Conservation (phyloP, 1,140 invertebrate species). For the Drosophila paulistorum region DNA sequence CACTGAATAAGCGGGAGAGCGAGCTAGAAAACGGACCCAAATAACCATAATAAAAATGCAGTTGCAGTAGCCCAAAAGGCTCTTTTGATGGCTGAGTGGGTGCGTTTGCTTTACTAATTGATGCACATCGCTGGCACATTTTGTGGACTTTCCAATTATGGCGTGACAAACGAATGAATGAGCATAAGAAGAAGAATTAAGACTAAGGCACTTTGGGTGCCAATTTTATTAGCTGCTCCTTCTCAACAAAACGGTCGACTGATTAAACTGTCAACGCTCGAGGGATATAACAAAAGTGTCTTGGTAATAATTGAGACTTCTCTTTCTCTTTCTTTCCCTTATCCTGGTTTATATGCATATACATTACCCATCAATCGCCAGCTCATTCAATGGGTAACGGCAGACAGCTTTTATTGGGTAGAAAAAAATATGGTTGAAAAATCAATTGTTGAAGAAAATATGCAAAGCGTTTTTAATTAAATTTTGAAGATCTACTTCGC, state of each 20-base stretch:
- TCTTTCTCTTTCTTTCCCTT: background rate
- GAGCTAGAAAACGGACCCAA: background rate
- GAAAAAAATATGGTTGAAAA: slow-evolving; percentile 24
- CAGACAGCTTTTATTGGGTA: slow-evolving; percentile 1
- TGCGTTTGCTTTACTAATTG: slow-evolving; percentile 79
- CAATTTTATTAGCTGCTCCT: background rate
- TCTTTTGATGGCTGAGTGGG: slow-evolving; percentile 70
- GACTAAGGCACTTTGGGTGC: slow-evolving; percentile 3
- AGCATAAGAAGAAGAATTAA: slow-evolving; percentile 3
- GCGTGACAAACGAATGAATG: slow-evolving; percentile 11
- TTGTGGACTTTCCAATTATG: slow-evolving; percentile 68
- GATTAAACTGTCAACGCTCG: slow-evolving; percentile 58
- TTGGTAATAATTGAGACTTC: slow-evolving; percentile 42
- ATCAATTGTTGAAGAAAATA: slow-evolving; percentile 64
- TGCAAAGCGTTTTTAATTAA: slow-evolving; percentile 71
- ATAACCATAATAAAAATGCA: slow-evolving; percentile 37
- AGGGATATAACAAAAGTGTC: slow-evolving; percentile 22
- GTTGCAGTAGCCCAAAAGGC: slow-evolving; percentile 47
- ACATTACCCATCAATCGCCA: background rate
- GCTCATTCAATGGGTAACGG: background rate
- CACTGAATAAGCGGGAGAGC: background rate
- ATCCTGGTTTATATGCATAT: background rate
- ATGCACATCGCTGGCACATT: slow-evolving; percentile 65
- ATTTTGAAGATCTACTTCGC: slow-evolving; percentile 64
- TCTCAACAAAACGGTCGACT: slow-evolving; percentile 35